Evolutionary conservation across 2,888 invertebrate genomes (phyloP).

Genomic region (Troilus luridus): DNA sequence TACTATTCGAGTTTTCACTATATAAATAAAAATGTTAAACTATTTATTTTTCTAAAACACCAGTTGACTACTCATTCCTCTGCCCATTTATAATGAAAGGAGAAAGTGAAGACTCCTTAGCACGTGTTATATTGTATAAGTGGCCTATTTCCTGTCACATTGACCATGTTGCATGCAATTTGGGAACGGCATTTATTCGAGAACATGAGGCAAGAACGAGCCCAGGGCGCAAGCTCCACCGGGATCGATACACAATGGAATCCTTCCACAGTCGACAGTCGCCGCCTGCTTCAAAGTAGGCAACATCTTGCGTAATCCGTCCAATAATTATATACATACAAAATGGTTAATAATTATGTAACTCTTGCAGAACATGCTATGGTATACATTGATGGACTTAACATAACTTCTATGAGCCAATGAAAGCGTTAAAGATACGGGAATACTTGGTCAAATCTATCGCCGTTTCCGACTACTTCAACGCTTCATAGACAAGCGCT

Average conservation of each 20-base stretch:
- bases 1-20: too few relatives aligned
- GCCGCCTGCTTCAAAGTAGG: neutral
- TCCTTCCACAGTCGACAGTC: constrained; percentile 15
- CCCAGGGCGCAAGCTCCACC: neutral
- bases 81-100: neutral
- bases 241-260: constrained; percentile 39
- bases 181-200: constrained; percentile 12
- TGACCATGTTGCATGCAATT: constrained; percentile 36
- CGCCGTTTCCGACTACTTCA: too few relatives aligned
- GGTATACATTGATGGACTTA: too few relatives aligned
- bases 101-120: neutral
- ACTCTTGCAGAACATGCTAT: too few relatives aligned
- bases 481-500: too few relatives aligned
- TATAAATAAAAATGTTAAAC: too few relatives aligned
- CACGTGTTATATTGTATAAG: neutral
- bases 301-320: neutral
- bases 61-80: neutral
- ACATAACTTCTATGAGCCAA: too few relatives aligned
- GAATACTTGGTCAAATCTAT: too few relatives aligned
- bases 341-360: neutral
- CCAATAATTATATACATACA: neutral
- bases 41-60: neutral
- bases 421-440: too few relatives aligned
- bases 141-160: neutral
- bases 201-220: neutral